Percentiles rank a stretch among this genome's conserved stretches.
phyloP scores from a whole-genome alignment of 2,888 invertebrate species.

The Acanthosepion lycidas region DNA sequence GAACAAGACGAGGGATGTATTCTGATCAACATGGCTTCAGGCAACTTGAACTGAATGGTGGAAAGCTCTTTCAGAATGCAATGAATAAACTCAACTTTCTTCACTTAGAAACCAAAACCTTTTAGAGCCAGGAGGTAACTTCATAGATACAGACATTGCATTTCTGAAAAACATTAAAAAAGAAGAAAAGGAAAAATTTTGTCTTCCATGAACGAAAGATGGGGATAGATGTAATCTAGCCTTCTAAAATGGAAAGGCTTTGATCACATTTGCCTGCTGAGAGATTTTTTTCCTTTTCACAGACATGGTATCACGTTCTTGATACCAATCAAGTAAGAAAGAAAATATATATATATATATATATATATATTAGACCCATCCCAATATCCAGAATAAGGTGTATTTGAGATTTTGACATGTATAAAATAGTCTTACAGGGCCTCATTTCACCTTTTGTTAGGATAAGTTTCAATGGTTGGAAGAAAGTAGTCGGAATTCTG shows the following conservation, averaged over 20 bases:
- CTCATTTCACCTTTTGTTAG: too few relatives aligned
- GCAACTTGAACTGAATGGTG: not conserved
- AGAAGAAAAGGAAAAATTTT: not conserved
- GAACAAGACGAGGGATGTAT: not conserved
- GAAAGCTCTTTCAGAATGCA: not conserved
- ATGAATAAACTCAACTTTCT: not conserved
- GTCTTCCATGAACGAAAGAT: not conserved
- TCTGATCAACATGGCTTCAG: not conserved
- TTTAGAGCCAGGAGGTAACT: not conserved
- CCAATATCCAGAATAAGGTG: too few relatives aligned
- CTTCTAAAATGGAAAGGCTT: not conserved
- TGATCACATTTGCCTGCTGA: not conserved
- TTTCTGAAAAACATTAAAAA: not conserved
- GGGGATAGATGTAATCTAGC: not conserved
- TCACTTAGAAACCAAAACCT: slow-evolving; percentile 18
- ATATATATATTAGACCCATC: too few relatives aligned
- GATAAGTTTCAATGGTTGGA: too few relatives aligned
- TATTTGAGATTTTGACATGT: too few relatives aligned
- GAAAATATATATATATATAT: not conserved
- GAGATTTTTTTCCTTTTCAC: not conserved
- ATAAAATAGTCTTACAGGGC: too few relatives aligned
- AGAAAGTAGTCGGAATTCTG: too few relatives aligned
- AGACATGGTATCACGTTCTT: not conserved
- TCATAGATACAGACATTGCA: not conserved
- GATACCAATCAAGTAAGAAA: not conserved